A percentile compares a stretch with the other conserved stretches of the same genome.
Evolutionary conservation across 2,888 invertebrate genomes (phyloP).

Genomic region (Sesamia inferens): DNA sequence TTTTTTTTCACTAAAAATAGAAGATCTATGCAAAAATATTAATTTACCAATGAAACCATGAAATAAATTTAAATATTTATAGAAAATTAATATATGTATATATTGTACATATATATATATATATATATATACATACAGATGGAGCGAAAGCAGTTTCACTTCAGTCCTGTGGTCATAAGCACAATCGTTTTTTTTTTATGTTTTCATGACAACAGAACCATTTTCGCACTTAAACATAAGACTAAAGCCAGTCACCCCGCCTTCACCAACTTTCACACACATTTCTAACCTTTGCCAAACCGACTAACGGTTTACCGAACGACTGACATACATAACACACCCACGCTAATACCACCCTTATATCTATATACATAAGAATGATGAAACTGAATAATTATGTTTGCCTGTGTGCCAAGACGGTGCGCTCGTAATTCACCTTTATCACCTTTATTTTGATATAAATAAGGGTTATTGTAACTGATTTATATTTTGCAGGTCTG

Average conservation of each 20-base stretch:
- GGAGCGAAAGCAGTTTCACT: too few species aligned
- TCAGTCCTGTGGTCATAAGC: too few species aligned
- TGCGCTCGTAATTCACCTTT: slow-evolving; percentile 9
- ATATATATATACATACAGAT: too few species aligned
- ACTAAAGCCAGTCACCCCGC: slow-evolving; percentile 45
- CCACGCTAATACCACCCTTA: slow-evolving; percentile 47
- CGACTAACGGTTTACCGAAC: slow-evolving; percentile 59
- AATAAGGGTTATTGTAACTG: slow-evolving; percentile 24
- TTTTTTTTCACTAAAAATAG: too few species aligned
- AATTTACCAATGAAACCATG: too few species aligned
- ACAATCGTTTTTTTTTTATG: background rate
- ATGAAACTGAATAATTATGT: slow-evolving; percentile 19
- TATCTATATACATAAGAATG: slow-evolving; percentile 1
- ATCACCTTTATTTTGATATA: slow-evolving; percentile 25
- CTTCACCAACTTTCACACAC: slow-evolving; percentile 63
- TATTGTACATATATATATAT: too few species aligned
- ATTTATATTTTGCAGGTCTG: slow-evolving; percentile 15
- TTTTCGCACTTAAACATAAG: slow-evolving; percentile 41
- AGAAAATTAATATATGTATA: too few species aligned
- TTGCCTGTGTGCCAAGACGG: slow-evolving; percentile 12
- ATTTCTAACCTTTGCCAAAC: slow-evolving; percentile 56
- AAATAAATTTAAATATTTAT: too few species aligned
- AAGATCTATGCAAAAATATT: too few species aligned
- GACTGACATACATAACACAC: slow-evolving; percentile 61
- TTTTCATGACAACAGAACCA: slow-evolving; percentile 15